Percentiles rank a stretch among this genome's conserved stretches.
phyloP scores from a whole-genome alignment of 2,888 invertebrate species.

The Drosophila testacea region DNA sequence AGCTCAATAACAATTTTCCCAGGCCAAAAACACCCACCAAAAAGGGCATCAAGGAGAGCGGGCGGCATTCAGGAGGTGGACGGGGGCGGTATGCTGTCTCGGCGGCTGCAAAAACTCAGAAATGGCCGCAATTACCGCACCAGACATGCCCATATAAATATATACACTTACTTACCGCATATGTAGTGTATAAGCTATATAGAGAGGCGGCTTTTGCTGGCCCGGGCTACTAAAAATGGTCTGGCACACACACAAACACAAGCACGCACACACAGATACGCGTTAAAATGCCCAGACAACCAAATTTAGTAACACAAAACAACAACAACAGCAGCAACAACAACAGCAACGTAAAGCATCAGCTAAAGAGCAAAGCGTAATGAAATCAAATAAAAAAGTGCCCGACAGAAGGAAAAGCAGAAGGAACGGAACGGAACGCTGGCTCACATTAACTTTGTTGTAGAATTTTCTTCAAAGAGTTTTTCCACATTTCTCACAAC shows the following conservation, averaged over 20 bases:
- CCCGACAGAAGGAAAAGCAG: conserved; percentile 34
- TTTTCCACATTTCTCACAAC: conserved; percentile 60
- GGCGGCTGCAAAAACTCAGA: conserved; percentile 58
- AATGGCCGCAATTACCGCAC: conserved; percentile 65
- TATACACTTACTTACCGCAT: conserved; percentile 24
- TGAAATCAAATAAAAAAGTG: conserved; percentile 76
- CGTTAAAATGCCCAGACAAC: conserved; percentile 77
- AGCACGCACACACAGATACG: conserved; percentile 3
- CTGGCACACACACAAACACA: conserved; percentile 54
- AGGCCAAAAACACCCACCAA: conserved; percentile 69
- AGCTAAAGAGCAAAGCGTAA: conserved; percentile 66
- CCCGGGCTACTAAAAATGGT: conserved; percentile 78
- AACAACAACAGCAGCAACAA: conserved; percentile 40
- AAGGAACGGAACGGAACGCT: conserved; percentile 23
- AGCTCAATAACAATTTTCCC: conserved; percentile 47
- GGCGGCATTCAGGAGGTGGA: not conserved
- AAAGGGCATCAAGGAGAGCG: conserved; percentile 59
- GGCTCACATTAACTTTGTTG: conserved; percentile 48
- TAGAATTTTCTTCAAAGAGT: conserved; percentile 71
- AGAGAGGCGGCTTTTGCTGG: conserved; percentile 53
- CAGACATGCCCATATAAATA: conserved; percentile 66
- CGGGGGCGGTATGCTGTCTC: conserved; percentile 5
- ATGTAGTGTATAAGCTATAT: conserved; percentile 45
- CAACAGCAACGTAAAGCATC: conserved; percentile 42
- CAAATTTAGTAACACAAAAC: conserved; percentile 75